A percentile compares a stretch with the other conserved stretches of the same genome.
Evolutionary conservation across 2,113 vertebrate species (phyloP).

Genomic region (Haplotaxodon microlepis): DNA sequence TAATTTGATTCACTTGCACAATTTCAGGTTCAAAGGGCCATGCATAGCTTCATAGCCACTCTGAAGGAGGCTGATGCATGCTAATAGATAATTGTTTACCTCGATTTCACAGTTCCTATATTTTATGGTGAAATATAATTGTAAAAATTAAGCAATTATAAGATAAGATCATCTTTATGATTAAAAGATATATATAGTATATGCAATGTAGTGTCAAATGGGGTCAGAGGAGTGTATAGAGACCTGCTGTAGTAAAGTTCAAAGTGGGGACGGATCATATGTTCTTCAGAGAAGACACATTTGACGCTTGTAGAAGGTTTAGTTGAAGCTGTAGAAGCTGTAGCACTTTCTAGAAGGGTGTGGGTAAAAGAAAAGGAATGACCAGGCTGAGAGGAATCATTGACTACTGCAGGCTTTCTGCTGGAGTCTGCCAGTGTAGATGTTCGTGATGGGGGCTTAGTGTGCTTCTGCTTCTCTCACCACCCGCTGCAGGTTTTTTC

Average conservation of each 20-base stretch:
- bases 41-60: background rate
- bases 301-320: background rate
- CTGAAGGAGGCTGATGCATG: background rate
- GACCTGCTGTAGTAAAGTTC: background rate
- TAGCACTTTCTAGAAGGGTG: background rate
- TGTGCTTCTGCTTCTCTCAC: background rate
- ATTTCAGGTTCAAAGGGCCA: background rate
- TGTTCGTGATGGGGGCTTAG: background rate
- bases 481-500: background rate
- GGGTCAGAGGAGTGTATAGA: background rate
- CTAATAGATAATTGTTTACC: background rate
- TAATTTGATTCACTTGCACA: background rate
- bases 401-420: background rate
- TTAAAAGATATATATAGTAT: background rate
- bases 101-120: background rate
- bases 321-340: background rate
- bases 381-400: background rate
- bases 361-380: background rate
- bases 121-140: background rate
- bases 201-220: background rate
- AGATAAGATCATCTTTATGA: background rate
- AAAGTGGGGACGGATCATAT: fast-evolving
- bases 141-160: background rate
- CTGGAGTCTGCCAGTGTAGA: background rate
- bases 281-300: background rate